Evolutionary conservation across 1,140 invertebrate species (phyloP), one percentile per base, ranked within the genome.

Genomic region (Drosophila micromelanica): DNA sequence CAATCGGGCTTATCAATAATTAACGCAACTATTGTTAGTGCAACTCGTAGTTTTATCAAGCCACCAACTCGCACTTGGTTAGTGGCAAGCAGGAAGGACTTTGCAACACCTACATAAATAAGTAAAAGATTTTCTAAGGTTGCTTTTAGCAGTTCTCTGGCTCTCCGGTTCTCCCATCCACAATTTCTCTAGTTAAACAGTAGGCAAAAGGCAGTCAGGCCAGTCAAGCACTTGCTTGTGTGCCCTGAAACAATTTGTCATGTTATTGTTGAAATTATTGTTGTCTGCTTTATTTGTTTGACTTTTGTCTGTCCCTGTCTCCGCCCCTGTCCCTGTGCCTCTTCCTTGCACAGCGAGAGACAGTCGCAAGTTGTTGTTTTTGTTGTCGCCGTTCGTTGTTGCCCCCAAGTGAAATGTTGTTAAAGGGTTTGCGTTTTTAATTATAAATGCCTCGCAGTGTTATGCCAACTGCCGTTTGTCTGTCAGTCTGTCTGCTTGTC

Each of bases 231-330:
- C 17, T 71, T 77, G 46, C 38, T 61, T 67, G 73, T 74, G 64
- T 79, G 78, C 78, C 76, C 75, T 76, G 82, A 60, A 87, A 86
- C 82, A 86, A 87, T 82, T 86, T 86, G 81, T 86, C 84, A 87
- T 87, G 81, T 89, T 86, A 81, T 87, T 87, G 81, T 86, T 48
- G 55, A 76, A 86, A 86, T 86, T 86, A 86, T 81, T 86, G 81
- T 80, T 85, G 81, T 89, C 81, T 89, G 75, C 75, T 73, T 87
- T 86, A 87, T 87, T 86, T 86, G 81, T 86, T 86, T 86, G 81
- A 87, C 80, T 85, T 85, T 73, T 85, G 80, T 86, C 80, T 85
- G 73, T 61, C 68, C 62, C 72, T 12, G 57, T 59, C 43, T 46
- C 46, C 46, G 54, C 67, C 48, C 46, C 45, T 32, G 64, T 32